These are phyloP conservation scores for Craniophora ligustri DNA, from an alignment of 2,888 invertebrate species.

Conservation along the genomic window DNA sequence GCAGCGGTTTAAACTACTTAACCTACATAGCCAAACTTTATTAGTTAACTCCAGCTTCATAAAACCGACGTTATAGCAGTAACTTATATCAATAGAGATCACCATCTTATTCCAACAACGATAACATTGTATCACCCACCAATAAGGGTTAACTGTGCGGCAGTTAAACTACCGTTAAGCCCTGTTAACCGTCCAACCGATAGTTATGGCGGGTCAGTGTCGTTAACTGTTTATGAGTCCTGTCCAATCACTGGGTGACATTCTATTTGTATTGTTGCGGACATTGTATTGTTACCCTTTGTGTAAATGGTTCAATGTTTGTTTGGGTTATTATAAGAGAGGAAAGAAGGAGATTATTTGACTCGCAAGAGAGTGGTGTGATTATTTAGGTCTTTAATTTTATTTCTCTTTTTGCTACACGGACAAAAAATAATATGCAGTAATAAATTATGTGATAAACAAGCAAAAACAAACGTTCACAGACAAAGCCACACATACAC, in stretches of 20 bases:
- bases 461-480: no score
- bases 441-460: no score
- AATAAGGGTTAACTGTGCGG: conserved; percentile 54
- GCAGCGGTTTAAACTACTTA: background rate
- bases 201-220: conserved; percentile 50
- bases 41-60: conserved; percentile 21
- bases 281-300: conserved; percentile 34
- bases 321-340: conserved; percentile 21
- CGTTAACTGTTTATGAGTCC: conserved; percentile 55
- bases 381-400: no score
- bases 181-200: conserved; percentile 50
- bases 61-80: conserved; percentile 21
- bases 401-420: no score
- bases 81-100: conserved; percentile 41
- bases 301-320: conserved; percentile 35
- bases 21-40: conserved; percentile 15
- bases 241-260: conserved; percentile 53
- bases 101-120: conserved; percentile 33
- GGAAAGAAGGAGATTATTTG: no score
- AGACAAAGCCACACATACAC: no score
- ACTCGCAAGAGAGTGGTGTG: no score
- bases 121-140: conserved; percentile 53
- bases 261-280: conserved; percentile 39
- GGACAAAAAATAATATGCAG: no score
- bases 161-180: conserved; percentile 60